These are phyloP conservation scores for Pteropus rufus DNA, from an alignment of 2,797 vertebrate species.

Conservation along the genomic window DNA sequence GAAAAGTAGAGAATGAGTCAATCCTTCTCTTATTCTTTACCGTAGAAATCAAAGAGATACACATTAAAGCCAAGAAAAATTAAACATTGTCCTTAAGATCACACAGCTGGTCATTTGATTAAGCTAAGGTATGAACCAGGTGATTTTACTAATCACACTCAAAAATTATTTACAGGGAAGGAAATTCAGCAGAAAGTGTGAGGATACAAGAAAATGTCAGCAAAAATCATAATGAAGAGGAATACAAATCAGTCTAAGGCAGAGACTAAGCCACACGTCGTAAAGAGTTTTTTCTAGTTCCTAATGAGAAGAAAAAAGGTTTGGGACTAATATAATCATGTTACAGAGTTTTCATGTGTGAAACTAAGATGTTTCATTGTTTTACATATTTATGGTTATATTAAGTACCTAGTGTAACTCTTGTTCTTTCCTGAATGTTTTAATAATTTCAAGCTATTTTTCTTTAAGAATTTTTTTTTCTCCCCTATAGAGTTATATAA, in stretches of 20 bases:
- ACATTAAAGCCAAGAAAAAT: neutral
- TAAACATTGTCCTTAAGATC: neutral
- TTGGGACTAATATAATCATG: neutral
- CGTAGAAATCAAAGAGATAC: neutral
- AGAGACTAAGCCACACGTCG: neutral
- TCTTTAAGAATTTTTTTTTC: neutral
- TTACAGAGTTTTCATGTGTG: neutral
- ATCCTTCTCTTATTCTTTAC: neutral
- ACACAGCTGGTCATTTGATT: neutral
- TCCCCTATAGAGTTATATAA: neutral
- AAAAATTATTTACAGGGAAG: neutral
- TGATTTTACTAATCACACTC: neutral
- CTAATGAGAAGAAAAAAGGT: neutral
- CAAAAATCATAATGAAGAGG: neutral
- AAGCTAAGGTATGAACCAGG: neutral
- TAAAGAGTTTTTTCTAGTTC: neutral
- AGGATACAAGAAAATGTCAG: neutral
- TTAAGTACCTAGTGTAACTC: neutral
- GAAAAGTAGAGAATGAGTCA: neutral
- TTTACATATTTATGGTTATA: neutral
- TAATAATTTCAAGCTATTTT: neutral
- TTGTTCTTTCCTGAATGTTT: neutral
- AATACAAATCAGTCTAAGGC: neutral
- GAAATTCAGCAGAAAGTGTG: neutral
- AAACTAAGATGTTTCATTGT: neutral